These are phyloP conservation scores for Rhagonycha fulva DNA, from an alignment of 2,888 invertebrate genomes.

Conservation along the genomic window DNA sequence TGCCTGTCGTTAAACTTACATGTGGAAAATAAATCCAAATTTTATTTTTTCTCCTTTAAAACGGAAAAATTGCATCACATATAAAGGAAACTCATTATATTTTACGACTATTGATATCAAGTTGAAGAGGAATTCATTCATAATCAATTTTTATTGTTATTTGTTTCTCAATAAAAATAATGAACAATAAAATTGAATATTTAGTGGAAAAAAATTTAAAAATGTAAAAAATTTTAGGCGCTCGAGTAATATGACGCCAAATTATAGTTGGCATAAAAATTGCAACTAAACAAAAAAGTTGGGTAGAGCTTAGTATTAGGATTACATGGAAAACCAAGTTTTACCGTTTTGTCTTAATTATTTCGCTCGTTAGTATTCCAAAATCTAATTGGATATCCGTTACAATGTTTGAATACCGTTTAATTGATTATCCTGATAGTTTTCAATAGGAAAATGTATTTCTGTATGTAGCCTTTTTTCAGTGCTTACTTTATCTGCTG, in stretches of 20 bases:
- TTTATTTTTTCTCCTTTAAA: constrained; percentile 8
- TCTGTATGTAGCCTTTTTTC: too few relatives aligned
- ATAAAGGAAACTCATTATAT: not conserved
- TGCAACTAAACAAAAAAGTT: constrained; percentile 18
- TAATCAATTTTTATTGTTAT: not conserved
- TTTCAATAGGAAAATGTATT: not conserved
- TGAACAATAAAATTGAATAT: not conserved
- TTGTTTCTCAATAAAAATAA: not conserved
- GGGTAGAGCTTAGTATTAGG: constrained; percentile 9
- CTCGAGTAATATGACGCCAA: constrained; percentile 12
- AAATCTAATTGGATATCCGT: not conserved
- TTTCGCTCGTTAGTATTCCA: constrained; percentile 24
- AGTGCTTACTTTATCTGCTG: too few relatives aligned
- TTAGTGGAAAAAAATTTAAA: not conserved
- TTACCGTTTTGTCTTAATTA: constrained; percentile 27
- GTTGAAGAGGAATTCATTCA: not conserved
- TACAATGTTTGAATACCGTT: not conserved
- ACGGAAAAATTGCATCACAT: not conserved
- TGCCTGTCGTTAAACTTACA: constrained; percentile 20
- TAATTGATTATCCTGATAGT: not conserved
- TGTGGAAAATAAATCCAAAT: constrained; percentile 17
- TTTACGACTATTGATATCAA: not conserved
- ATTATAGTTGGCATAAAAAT: constrained; percentile 16
- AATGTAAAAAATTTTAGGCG: not conserved
- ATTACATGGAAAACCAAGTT: constrained; percentile 21